Conservation (phyloP, 1,140 invertebrate genomes). For the Heliothis subflexa region DNA sequence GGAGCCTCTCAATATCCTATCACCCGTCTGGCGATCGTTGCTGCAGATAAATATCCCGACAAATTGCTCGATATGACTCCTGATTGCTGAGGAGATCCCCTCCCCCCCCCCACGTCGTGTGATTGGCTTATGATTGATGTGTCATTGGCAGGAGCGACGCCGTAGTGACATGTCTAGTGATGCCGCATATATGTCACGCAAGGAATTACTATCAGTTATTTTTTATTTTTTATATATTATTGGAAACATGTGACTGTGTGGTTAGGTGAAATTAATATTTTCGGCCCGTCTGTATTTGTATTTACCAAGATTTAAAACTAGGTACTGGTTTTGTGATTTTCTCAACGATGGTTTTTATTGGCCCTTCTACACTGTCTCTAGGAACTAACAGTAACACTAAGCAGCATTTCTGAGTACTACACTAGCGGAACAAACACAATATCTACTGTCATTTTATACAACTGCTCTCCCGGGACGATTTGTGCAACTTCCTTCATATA, state of each 20-base stretch:
- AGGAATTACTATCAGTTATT: neutral
- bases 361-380: neutral
- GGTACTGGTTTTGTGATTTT: too few species aligned
- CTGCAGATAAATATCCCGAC: slow-evolving; percentile 44
- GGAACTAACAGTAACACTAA: neutral
- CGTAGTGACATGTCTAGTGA: neutral
- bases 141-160: neutral
- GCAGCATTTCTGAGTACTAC: neutral
- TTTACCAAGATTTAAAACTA: too few species aligned
- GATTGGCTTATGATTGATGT: slow-evolving; percentile 28
- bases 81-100: neutral
- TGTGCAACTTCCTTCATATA: neutral
- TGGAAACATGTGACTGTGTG: too few species aligned
- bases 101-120: neutral
- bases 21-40: slow-evolving; percentile 26
- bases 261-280: too few species aligned
- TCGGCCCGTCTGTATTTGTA: too few species aligned
- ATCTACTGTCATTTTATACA: neutral
- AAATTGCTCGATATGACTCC: slow-evolving; percentile 30
- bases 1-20: slow-evolving; percentile 40
- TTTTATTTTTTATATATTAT: too few species aligned
- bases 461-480: neutral
- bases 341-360: too few species aligned
- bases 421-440: neutral
- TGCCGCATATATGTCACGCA: neutral